Conservation (phyloP, 2,113 vertebrate species). For the Campylomormyrus tamandua region DNA sequence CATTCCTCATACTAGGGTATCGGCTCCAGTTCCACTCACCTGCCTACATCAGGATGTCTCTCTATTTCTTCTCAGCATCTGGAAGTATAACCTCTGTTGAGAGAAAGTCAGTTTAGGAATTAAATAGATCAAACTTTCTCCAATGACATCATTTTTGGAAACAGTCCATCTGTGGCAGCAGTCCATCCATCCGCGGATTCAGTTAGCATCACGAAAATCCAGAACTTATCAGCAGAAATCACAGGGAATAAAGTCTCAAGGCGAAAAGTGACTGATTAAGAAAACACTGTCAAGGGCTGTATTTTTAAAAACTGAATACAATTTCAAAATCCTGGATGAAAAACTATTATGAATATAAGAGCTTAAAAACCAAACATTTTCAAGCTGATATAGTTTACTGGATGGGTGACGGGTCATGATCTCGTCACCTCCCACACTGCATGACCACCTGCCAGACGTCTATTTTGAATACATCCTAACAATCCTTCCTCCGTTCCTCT, state of each 20-base stretch:
- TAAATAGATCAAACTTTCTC: not conserved
- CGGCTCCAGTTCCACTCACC: constrained; percentile 23
- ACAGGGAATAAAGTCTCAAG: not conserved
- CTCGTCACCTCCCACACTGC: not conserved
- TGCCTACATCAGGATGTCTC: constrained; percentile 18
- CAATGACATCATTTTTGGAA: not conserved
- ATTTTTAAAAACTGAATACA: not conserved
- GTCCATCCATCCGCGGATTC: not conserved
- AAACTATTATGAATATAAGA: not conserved
- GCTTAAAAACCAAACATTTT: not conserved
- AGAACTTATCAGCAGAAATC: not conserved
- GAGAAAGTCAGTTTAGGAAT: not conserved
- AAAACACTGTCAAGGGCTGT: not conserved
- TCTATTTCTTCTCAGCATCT: constrained; percentile 42
- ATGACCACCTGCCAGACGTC: not conserved
- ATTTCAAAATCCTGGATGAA: not conserved
- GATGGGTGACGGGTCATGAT: not conserved
- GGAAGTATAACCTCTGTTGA: constrained; percentile 52
- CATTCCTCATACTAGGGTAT: not conserved
- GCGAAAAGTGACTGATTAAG: not conserved
- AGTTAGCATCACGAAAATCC: not conserved
- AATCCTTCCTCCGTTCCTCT: not conserved
- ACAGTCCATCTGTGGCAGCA: not conserved
- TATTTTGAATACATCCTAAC: not conserved
- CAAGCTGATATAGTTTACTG: not conserved